phyloP scores from a whole-genome alignment of 2,113 vertebrate genomes.

The Protomyctophum bolini region DNA sequence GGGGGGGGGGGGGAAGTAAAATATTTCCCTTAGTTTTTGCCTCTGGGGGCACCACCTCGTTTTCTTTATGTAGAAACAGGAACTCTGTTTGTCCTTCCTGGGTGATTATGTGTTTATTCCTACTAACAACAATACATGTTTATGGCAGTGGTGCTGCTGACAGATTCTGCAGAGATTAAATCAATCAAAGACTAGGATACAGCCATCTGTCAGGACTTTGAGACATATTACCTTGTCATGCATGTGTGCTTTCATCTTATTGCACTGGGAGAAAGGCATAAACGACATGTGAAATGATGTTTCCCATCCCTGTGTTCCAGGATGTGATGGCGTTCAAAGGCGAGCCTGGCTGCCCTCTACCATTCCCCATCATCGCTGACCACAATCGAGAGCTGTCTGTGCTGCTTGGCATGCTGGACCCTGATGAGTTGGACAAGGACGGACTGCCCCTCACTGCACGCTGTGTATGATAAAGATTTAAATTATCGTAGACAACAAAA shows the following conservation, averaged over 20 bases:
- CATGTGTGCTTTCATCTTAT: neutral
- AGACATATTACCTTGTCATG: conserved; percentile 3
- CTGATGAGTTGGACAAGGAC: conserved; percentile 87
- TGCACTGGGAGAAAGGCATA: neutral
- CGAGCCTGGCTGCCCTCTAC: conserved; percentile 74
- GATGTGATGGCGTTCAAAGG: conserved; percentile 87
- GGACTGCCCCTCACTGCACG: conserved; percentile 92
- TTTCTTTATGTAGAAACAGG: too few relatives aligned
- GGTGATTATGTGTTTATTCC: too few relatives aligned
- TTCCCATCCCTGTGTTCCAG: conserved; percentile 61
- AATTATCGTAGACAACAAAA: too few relatives aligned
- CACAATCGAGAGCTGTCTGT: conserved; percentile 86
- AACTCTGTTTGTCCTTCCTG: too few relatives aligned
- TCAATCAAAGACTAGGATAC: too few relatives aligned
- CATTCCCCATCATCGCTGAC: conserved; percentile 96
- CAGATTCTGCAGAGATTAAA: too few relatives aligned
- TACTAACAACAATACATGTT: too few relatives aligned
- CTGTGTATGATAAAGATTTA: conserved; percentile 77
- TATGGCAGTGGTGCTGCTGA: too few relatives aligned
- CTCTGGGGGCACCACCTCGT: too few relatives aligned
- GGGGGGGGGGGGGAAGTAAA: too few relatives aligned
- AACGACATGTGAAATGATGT: neutral
- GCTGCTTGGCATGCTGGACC: conserved; percentile 94
- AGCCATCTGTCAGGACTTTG: neutral
- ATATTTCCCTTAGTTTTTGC: too few relatives aligned